Conservation (phyloP, 30 jellyfish, hydroid and myxozoan species). For the Mastigias papua region DNA sequence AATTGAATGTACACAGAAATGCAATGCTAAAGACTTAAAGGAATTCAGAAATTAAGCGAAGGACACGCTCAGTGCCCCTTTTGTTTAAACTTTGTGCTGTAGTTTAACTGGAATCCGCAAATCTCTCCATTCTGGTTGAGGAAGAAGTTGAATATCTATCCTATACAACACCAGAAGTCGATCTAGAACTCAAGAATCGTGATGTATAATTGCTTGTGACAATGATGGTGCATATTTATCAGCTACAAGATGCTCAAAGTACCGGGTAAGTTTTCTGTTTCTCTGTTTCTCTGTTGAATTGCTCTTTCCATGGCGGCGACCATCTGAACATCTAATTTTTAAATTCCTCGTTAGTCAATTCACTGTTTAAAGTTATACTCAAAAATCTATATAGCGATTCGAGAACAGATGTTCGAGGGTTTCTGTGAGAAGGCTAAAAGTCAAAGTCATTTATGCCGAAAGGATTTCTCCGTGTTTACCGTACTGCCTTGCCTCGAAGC, state of each 20-base stretch:
- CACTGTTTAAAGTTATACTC: no score
- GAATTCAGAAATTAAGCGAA: constrained; percentile 17
- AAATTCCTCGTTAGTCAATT: no score
- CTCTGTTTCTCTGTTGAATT: neutral
- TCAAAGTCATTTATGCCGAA: no score
- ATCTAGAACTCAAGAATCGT: neutral
- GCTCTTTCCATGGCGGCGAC: neutral
- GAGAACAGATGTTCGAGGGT: no score
- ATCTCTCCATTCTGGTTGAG: neutral
- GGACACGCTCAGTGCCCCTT: constrained; percentile 29
- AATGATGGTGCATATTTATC: neutral
- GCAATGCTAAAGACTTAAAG: neutral
- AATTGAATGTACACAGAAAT: neutral
- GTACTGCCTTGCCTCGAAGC: no score
- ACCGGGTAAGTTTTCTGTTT: neutral
- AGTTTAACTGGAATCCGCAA: neutral
- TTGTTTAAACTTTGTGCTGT: neutral
- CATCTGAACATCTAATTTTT: neutral
- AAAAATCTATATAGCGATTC: no score
- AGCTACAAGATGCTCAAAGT: constrained; percentile 6
- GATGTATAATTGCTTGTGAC: neutral
- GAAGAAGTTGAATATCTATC: neutral
- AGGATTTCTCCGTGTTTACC: no score
- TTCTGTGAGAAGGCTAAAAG: no score
- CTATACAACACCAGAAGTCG: neutral